Conservation (phyloP, 2,797 vertebrate species). For the Ataeniobius toweri region DNA sequence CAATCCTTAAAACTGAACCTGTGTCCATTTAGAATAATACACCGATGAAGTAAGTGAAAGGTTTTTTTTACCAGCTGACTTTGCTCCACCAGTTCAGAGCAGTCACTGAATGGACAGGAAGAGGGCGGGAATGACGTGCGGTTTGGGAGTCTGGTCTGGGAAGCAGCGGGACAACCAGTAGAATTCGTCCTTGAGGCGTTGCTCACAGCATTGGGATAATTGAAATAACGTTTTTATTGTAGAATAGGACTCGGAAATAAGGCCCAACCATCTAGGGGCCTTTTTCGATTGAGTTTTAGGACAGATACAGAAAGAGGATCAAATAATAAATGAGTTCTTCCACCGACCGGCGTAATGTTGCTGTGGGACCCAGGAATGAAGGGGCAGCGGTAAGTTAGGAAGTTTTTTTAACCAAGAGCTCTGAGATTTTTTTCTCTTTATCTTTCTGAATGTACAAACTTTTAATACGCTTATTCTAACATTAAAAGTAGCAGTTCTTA, state of each 20-base stretch:
- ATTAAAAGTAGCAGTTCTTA: background rate
- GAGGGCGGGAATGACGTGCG: constrained; percentile 61
- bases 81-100: background rate
- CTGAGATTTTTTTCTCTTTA: background rate
- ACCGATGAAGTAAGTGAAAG: no score
- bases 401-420: background rate
- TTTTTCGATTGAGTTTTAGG: background rate
- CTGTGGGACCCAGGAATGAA: constrained; percentile 46
- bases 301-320: constrained; percentile 2
- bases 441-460: background rate
- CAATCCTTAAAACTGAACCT: background rate
- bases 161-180: constrained; percentile 9
- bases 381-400: constrained; percentile 62
- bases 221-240: background rate
- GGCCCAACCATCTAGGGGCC: rapidly evolving
- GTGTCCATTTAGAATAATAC: background rate
- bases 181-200: constrained; percentile 61
- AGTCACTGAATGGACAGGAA: constrained; percentile 21
- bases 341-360: constrained; percentile 30
- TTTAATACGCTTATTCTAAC: background rate
- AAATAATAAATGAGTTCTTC: constrained; percentile 68
- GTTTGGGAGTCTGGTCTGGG: constrained; percentile 11
- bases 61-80: background rate
- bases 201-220: constrained; percentile 36
- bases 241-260: background rate